Percentiles rank a stretch among this genome's conserved stretches.
Evolutionary conservation across 2,797 vertebrate species (phyloP).

Genomic region (Pseudotriccus pelzelni): DNA sequence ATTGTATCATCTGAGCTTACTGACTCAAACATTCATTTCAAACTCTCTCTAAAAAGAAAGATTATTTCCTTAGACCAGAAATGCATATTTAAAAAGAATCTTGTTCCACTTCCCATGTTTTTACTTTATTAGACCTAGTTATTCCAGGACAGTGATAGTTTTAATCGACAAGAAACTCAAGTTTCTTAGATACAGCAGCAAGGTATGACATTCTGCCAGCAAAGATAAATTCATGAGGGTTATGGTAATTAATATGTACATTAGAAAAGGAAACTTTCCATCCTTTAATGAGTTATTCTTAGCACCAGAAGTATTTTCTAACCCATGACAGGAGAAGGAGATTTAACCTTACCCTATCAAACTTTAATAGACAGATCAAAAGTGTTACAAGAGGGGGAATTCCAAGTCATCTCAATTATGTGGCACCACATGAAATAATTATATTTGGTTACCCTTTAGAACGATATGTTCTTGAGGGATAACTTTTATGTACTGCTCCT

Average conservation of each 20-base stretch:
- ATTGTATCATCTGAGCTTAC: neutral
- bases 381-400: conserved; percentile 41
- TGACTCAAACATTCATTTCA: neutral
- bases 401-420: conserved; percentile 54
- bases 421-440: conserved; percentile 52
- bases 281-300: conserved; percentile 60
- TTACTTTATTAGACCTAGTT: neutral
- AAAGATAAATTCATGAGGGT: conserved; percentile 21
- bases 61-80: neutral
- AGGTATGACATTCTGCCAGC: conserved; percentile 10
- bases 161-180: conserved; percentile 30
- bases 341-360: conserved; percentile 34
- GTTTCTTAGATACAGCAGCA: conserved; percentile 3
- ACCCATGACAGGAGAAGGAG: neutral
- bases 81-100: neutral
- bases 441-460: conserved; percentile 38
- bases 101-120: neutral
- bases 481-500: conserved; percentile 18
- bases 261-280: neutral
- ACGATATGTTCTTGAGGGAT: neutral
- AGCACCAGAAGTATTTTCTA: conserved; percentile 28
- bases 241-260: conserved; percentile 15
- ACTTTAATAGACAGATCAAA: conserved; percentile 10
- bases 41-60: neutral
- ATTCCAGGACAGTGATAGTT: neutral